Percentiles rank a stretch among this genome's conserved stretches.
Conservation (phyloP, 2,113 vertebrate species). For the Gavialis gangeticus region DNA sequence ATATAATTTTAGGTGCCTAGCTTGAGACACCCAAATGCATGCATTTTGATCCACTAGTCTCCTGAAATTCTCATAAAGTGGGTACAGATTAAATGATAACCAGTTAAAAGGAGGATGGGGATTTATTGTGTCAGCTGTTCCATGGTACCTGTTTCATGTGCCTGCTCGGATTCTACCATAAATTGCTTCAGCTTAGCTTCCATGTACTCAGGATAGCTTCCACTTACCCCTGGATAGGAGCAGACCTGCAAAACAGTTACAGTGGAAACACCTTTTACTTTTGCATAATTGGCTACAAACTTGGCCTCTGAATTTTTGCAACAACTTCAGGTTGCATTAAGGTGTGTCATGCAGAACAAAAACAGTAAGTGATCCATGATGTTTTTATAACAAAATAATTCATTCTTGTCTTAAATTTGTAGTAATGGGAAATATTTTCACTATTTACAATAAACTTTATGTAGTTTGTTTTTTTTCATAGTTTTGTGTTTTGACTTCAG, state of each 20-base stretch:
- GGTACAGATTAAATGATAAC: too few relatives aligned
- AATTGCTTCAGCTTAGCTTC: too few relatives aligned
- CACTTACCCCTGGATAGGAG: too few relatives aligned
- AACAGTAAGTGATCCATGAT: not conserved
- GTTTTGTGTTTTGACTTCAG: not conserved
- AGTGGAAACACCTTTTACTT: too few relatives aligned
- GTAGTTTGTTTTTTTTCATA: not conserved
- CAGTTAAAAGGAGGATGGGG: too few relatives aligned
- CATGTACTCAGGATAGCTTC: too few relatives aligned
- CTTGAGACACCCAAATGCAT: not conserved
- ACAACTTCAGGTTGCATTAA: not conserved
- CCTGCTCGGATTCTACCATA: too few relatives aligned
- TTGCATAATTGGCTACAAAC: too few relatives aligned
- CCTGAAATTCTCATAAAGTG: not conserved
- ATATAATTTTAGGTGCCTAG: not conserved
- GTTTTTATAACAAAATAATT: not conserved
- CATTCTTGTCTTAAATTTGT: not conserved
- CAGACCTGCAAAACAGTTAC: too few relatives aligned
- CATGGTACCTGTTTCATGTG: too few relatives aligned
- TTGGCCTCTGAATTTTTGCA: not conserved
- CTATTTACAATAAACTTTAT: not conserved
- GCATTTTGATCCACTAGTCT: not conserved
- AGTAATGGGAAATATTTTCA: not conserved
- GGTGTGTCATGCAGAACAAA: not conserved
- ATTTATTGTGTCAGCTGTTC: too few relatives aligned